Percentiles rank a stretch among this genome's conserved stretches.
Evolutionary conservation across 2,888 invertebrate genomes (phyloP).

Genomic region (Sphaerophoria rueppellii): DNA sequence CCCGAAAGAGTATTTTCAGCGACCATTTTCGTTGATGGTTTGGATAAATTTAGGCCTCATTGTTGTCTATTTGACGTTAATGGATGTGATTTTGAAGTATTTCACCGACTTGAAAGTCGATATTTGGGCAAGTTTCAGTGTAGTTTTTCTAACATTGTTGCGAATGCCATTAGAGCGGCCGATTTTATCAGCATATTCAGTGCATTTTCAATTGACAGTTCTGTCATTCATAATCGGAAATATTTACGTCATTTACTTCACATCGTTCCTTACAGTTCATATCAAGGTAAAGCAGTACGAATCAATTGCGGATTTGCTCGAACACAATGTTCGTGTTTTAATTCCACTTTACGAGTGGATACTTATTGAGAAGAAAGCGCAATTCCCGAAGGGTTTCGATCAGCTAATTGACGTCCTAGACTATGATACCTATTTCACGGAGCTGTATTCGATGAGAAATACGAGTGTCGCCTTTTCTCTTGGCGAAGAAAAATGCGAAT

Average conservation of each 20-base stretch:
- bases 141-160: neutral
- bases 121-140: conserved; percentile 14
- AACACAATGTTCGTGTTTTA: neutral
- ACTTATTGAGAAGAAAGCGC: neutral
- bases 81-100: conserved; percentile 8
- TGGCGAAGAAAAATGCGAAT: conserved; percentile 2
- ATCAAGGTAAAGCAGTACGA: conserved; percentile 48
- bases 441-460: conserved; percentile 14
- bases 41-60: conserved; percentile 12
- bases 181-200: neutral
- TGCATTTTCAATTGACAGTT: conserved; percentile 30
- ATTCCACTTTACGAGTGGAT: neutral
- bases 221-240: conserved; percentile 41
- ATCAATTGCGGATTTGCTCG: conserved; percentile 11
- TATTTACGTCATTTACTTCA: conserved; percentile 42
- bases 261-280: conserved; percentile 49
- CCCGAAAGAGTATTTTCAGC: conserved; percentile 21
- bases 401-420: neutral
- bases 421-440: neutral
- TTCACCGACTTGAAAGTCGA: neutral
- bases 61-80: neutral
- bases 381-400: conserved; percentile 7
- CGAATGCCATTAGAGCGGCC: conserved; percentile 6
- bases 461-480: conserved; percentile 14
- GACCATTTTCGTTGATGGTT: neutral